Percentiles rank a stretch among this genome's conserved stretches.
Evolutionary conservation across 2,113 vertebrate genomes (phyloP).

Genomic region (Oryzias woworae): DNA sequence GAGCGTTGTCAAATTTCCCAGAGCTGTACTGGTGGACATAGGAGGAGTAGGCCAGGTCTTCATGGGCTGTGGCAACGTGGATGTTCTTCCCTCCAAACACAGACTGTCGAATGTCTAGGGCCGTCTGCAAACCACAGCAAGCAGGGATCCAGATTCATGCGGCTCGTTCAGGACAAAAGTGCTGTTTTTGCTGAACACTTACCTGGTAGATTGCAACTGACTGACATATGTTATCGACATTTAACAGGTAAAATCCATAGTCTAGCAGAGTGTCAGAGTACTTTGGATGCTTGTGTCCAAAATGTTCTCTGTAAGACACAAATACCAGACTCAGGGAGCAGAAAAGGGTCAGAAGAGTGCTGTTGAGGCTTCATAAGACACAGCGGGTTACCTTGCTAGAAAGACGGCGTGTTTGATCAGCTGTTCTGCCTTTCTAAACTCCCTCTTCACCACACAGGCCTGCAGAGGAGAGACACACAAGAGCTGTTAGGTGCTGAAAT

Average conservation of each 20-base stretch:
- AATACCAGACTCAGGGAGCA: slow-evolving; percentile 11
- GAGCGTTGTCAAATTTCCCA: slow-evolving; percentile 96
- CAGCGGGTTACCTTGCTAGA: slow-evolving; percentile 86
- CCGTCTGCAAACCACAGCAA: slow-evolving; percentile 78
- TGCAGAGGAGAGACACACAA: slow-evolving; percentile 50
- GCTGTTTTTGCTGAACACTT: not conserved
- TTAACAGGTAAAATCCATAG: slow-evolving; percentile 98
- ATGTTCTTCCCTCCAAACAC: slow-evolving; percentile 99
- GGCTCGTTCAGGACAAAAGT: not conserved
- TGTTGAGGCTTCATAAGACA: not conserved
- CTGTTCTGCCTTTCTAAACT: slow-evolving; percentile 98
- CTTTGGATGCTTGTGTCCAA: slow-evolving; percentile 97
- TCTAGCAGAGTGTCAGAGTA: slow-evolving; percentile 97
- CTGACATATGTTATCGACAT: slow-evolving; percentile 99
- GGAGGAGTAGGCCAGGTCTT: slow-evolving; percentile 96
- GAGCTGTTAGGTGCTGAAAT: not conserved
- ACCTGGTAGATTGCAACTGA: slow-evolving; percentile 99
- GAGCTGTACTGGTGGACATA: slow-evolving; percentile 99
- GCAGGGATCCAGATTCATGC: not conserved
- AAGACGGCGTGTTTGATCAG: slow-evolving; percentile 98
- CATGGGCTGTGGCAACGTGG: slow-evolving; percentile 96
- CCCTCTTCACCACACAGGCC: slow-evolving; percentile 98
- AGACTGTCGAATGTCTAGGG: slow-evolving; percentile 96
- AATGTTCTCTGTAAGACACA: slow-evolving; percentile 87
- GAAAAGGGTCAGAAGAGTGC: not conserved